Evolutionary conservation across 1,140 invertebrate genomes (phyloP), one percentile per base, ranked within the genome.

Genomic region (Trichonephila inaurata): DNA sequence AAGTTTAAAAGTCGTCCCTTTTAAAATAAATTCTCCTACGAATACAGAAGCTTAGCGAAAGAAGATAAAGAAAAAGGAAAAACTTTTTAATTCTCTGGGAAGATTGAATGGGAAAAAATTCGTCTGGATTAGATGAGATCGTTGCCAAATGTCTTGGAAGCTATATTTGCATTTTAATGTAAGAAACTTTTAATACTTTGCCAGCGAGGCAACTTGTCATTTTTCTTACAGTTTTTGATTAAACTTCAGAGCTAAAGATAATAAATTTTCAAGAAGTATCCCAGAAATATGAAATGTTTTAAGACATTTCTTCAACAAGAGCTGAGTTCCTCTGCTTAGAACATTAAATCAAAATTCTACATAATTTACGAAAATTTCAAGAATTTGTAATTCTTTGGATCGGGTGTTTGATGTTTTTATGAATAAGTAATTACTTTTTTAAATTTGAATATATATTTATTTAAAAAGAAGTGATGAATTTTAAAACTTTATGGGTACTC

Each of bases 151-250:
- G 28, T 60, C 85, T 87, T 64, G 16, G 60, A 33, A 61, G 60
- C 18, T 64, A 62, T 87, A 87, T 87, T 87, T 87, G 85, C 85
- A 87, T 87, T 87, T 87, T 87, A 87, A 87, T 87, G 85, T 40
- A 24, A n/a, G 0, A 14, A 33, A 19, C 16, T 33, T 60, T 87
- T 87, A 19, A 21, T 85, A 10, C 60, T 58, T 58, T n/a, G 51
- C 58, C 8, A 24, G 28, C 60, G 24, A 21, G 12, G 6, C 12
- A 21, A 64, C 8, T 8, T 10, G 61, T 40, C n/a, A 21, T 61
- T 60, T 86, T 61, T 87, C 72, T 87, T 87, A 40, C 40, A 33
- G 60, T 6, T 87, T 87, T 64, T 87, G 60, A 87, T 87, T 87
- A 44, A 87, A 87, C 2, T 87, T 77, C 72, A 28, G 24, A 60